Base-by-base conservation (phyloP, 2,888 invertebrate species). In the Cataglyphis cursor region DNA sequence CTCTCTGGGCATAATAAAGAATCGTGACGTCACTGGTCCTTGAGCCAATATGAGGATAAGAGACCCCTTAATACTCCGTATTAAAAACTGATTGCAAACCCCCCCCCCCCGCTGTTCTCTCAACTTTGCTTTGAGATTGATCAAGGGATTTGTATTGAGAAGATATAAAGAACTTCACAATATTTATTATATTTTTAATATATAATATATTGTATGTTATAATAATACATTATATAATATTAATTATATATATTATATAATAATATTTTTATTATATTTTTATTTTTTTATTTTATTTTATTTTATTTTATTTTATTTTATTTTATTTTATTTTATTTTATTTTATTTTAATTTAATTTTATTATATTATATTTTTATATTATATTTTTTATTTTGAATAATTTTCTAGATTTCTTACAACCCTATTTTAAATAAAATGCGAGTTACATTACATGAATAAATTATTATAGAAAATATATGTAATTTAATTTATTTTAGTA, bases 1-100 rank as follows among this genome's bases (percentile, higher is more conserved):
- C 38, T 54, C 21, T 1, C 61, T 75, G 51, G 15, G 78, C 31
- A 51, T 51, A 82, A 68, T 78, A 59, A 78, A 81, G 83, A 84
- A 86, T 87, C 73, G 74, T 76, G 64, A 82, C 82, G 73, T 76
- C 65, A 82, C 68, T 59, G 31, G 31, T 72, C 73, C 73, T 72
- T 73, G 78, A 78, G 73, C 44, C 73, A 72, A 78, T 78, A 78
- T 31, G 38, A 62, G 54, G 54, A 44, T 59, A 73, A 78, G 78
- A 78, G 44, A 59, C 41, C 73, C 72, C 78, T 78, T 78, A 73
- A 78, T 78, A 59, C 10, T 70, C 31, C 70, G 35, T 59, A 72
- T 78, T 44, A 78, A 78, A 78, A 70, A 59, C 78, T 78, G 73
- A 61, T 78, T 78, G 73, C 44, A 78, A 35, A 51, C n/a, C n/a